Conservation (phyloP, 2,113 vertebrate species). For the Anguilla japonica region DNA sequence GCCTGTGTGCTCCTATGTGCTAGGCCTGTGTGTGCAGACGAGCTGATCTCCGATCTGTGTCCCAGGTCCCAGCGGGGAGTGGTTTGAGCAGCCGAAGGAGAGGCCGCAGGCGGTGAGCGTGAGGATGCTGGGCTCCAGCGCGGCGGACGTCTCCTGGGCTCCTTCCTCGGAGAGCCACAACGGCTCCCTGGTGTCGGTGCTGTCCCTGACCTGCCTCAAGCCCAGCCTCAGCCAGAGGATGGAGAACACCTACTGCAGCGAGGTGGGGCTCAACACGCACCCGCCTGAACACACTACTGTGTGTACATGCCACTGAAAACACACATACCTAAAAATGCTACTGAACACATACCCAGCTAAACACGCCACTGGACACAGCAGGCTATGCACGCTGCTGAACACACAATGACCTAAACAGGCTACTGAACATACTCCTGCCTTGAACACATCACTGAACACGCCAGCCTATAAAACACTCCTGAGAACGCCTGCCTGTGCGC, state of each 20-base stretch:
- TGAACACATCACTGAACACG: background rate
- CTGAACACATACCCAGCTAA: background rate
- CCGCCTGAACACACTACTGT: background rate
- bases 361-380: background rate
- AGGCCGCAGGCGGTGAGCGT: conserved; percentile 80
- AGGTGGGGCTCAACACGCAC: conserved; percentile 67
- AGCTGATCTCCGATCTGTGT: background rate
- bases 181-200: conserved; percentile 84
- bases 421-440: background rate
- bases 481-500: background rate
- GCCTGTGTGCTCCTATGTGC: background rate
- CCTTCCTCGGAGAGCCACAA: conserved; percentile 67
- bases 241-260: conserved; percentile 84
- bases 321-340: background rate
- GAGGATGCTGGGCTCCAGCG: conserved; percentile 79
- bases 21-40: background rate
- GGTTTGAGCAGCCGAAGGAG: conserved; percentile 84
- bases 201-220: conserved; percentile 87
- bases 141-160: conserved; percentile 82
- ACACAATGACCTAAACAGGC: background rate
- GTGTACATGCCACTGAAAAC: background rate
- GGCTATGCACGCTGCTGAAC: background rate
- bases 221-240: conserved; percentile 88
- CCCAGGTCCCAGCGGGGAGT: conserved; percentile 79
- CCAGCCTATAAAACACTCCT: background rate